Evolutionary conservation across 2,113 vertebrate species (phyloP).

Genomic region (Elgaria multicarinata): DNA sequence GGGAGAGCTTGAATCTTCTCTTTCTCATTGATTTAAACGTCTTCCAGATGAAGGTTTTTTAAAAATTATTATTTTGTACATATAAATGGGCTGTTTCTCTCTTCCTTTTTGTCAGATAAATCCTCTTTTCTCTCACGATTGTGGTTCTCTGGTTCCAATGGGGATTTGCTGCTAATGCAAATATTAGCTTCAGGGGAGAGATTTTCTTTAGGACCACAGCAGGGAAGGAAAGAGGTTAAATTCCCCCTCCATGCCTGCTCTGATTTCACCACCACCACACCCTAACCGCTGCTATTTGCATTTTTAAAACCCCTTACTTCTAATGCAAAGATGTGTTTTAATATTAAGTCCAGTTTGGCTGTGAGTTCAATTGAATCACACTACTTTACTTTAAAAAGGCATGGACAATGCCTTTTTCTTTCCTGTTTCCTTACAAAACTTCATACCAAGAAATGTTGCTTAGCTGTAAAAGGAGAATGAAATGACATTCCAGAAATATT

Average conservation of each 20-base stretch:
- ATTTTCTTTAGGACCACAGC: neutral
- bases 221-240: neutral
- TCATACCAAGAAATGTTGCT: slow-evolving; percentile 22
- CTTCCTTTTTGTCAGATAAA: neutral
- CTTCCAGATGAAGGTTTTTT: neutral
- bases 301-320: neutral
- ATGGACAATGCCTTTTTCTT: neutral
- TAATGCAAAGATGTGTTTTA: neutral
- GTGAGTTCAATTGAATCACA: neutral
- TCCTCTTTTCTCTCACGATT: neutral
- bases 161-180: neutral
- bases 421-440: neutral
- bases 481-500: slow-evolving; percentile 24
- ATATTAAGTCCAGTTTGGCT: neutral
- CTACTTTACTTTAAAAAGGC: neutral
- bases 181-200: neutral
- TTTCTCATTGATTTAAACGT: neutral
- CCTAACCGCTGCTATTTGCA: neutral
- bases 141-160: neutral
- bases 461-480: neutral
- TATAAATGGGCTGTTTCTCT: too few species aligned
- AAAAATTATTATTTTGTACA: too few species aligned
- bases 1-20: neutral
- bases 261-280: neutral
- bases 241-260: neutral